A percentile compares a stretch with the other conserved stretches of the same genome.
Conservation (phyloP, 2,888 invertebrate species). For the Drosophila lacicola region DNA sequence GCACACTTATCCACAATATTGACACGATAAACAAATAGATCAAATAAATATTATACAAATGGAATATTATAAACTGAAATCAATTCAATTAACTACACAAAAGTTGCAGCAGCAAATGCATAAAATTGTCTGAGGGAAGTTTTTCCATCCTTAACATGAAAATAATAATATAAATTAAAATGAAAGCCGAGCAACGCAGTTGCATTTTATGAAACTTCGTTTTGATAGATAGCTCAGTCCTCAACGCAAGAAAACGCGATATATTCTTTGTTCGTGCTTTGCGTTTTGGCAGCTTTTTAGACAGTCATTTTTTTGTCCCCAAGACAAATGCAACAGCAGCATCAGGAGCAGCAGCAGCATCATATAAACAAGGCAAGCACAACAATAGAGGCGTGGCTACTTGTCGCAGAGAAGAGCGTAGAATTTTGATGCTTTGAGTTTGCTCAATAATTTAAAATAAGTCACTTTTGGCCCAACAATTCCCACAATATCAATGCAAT, state of each 20-base stretch:
- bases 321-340: conserved; percentile 36
- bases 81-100: neutral
- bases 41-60: neutral
- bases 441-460: conserved; percentile 16
- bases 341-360: conserved; percentile 12
- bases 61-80: neutral
- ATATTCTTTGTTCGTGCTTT: conserved; percentile 26
- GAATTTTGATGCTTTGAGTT: conserved; percentile 15
- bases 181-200: neutral
- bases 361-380: conserved; percentile 22
- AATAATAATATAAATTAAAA: conserved; percentile 2
- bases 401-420: conserved; percentile 11
- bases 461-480: neutral
- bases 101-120: too few relatives aligned
- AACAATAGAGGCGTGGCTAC: conserved; percentile 17
- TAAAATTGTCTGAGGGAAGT: too few relatives aligned
- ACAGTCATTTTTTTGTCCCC: conserved; percentile 50
- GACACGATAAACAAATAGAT: neutral
- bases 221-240: conserved; percentile 32
- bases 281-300: conserved; percentile 26
- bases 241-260: conserved; percentile 6
- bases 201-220: conserved; percentile 33
- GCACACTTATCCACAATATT: neutral
- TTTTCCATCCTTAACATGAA: neutral
- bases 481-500: conserved; percentile 1